A percentile compares a stretch with the other conserved stretches of the same genome.
Evolutionary conservation across 2,797 vertebrate genomes (phyloP).

Genomic region (Epinephelus malabaricus): DNA sequence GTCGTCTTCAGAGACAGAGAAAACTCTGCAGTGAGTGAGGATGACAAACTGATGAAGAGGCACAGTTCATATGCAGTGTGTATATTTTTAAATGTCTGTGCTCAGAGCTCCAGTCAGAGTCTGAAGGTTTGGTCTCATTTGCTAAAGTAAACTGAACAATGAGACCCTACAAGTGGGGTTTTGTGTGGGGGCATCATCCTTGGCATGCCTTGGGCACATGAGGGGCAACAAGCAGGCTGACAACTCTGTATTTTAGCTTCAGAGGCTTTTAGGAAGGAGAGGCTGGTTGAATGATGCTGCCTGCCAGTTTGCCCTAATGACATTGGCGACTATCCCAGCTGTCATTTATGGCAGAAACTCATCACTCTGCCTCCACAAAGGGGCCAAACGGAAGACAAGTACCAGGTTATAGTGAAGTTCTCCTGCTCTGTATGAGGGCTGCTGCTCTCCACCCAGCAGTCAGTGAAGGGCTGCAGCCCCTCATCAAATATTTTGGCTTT

Average conservation of each 20-base stretch:
- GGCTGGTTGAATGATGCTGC: not conserved
- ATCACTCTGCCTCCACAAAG: conserved; percentile 21
- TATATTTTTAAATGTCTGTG: not conserved
- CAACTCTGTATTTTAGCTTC: not conserved
- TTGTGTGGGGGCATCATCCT: not conserved
- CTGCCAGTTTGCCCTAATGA: conserved; percentile 1
- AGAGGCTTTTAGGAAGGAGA: not conserved
- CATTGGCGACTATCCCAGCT: conserved; percentile 12
- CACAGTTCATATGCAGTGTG: not conserved
- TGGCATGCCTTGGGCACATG: not conserved
- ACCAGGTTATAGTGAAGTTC: conserved; percentile 5
- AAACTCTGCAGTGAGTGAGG: conserved; percentile 9
- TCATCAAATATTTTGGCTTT: conserved; percentile 19
- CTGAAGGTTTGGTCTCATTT: not conserved
- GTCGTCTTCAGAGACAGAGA: conserved; percentile 12
- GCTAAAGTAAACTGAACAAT: not conserved
- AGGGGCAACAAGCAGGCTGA: not conserved
- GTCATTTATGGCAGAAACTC: conserved; percentile 15
- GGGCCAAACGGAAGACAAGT: not conserved
- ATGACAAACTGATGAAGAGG: conserved; percentile 13
- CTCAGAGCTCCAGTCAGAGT: not conserved
- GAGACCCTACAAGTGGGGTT: not conserved
- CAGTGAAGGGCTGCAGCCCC: conserved; percentile 1
- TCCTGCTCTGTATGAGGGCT: not conserved
- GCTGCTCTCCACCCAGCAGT: conserved; percentile 14